Conservation (phyloP, 2,113 vertebrate species). For the Ceratotherium simum region DNA sequence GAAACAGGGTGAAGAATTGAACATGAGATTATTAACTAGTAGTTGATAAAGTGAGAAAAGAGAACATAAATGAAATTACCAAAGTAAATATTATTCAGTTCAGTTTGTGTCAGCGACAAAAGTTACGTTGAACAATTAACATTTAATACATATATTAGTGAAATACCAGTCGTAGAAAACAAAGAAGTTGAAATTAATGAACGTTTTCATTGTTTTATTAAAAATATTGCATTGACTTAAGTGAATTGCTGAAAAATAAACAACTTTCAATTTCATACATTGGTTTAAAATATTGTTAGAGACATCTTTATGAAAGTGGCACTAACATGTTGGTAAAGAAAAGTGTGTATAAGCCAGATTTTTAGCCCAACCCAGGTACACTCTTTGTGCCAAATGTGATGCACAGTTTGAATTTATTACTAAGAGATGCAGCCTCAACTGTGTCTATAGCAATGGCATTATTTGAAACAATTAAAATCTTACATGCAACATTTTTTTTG, state of each 20-base stretch:
- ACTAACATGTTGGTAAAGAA: neutral
- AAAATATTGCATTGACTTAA: neutral
- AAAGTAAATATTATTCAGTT: neutral
- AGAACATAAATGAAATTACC: neutral
- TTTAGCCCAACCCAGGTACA: neutral
- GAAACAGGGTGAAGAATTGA: neutral
- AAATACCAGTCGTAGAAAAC: neutral
- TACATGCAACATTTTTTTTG: neutral
- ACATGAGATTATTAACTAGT: neutral
- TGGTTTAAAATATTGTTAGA: neutral
- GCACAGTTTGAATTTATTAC: neutral
- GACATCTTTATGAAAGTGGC: neutral
- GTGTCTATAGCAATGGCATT: neutral
- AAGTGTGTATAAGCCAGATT: neutral
- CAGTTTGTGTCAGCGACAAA: neutral
- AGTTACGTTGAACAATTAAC: neutral
- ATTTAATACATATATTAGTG: neutral
- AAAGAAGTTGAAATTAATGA: neutral
- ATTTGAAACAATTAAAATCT: neutral
- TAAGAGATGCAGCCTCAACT: rapidly evolving
- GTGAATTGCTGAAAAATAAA: neutral
- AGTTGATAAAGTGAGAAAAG: neutral
- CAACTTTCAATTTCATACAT: neutral
- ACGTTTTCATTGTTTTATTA: neutral
- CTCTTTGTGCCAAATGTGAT: neutral